These are phyloP conservation scores for Meteorus sp. DNA, from an alignment of 1,140 invertebrate genomes.

Conservation along the genomic window DNA sequence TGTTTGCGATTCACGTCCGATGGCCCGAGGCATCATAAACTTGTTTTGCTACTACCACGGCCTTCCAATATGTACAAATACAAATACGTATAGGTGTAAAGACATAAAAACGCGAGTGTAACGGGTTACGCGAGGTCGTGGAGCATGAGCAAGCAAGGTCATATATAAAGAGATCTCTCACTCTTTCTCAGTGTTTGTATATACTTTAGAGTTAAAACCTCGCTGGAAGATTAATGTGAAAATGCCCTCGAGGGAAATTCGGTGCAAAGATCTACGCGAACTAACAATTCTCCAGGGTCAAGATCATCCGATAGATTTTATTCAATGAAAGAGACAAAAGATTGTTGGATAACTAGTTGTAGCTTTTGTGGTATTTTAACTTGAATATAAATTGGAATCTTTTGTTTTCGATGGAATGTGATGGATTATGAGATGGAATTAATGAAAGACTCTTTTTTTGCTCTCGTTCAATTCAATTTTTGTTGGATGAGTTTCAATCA, in stretches of 20 bases:
- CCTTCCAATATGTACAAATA: constrained; percentile 23
- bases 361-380: neutral
- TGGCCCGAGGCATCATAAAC: constrained; percentile 43
- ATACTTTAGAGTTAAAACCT: constrained; percentile 14
- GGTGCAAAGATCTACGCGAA: constrained; percentile 20
- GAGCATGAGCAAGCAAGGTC: no score
- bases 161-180: no score
- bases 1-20: constrained; percentile 36
- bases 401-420: no score
- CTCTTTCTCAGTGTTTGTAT: no score
- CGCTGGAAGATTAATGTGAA: constrained; percentile 8
- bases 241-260: constrained; percentile 12
- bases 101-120: constrained; percentile 31
- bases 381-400: no score
- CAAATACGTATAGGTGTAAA: neutral
- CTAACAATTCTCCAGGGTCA: constrained; percentile 15
- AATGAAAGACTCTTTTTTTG: no score
- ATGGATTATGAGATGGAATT: no score
- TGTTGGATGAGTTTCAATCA: no score
- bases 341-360: no score
- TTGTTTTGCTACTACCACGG: constrained; percentile 44
- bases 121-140: constrained; percentile 49
- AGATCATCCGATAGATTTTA: neutral
- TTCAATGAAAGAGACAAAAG: no score
- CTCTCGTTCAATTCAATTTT: no score